Evolutionary conservation across 2,888 invertebrate genomes (phyloP).

Genomic region (Apomyelois bistriatella): DNA sequence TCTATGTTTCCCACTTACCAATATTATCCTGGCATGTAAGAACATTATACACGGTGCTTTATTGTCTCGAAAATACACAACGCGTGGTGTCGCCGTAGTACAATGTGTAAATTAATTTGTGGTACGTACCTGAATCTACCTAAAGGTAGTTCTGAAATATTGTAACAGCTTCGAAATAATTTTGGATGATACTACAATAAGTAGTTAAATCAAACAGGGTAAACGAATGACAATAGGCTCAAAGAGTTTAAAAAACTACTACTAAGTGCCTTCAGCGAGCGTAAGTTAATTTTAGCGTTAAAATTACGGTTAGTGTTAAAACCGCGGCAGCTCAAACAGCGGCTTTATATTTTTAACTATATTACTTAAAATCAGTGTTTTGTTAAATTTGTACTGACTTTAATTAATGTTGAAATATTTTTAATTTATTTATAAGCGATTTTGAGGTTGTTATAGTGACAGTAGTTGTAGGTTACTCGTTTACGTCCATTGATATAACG

Average conservation of each 20-base stretch:
- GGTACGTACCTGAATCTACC: slow-evolving; percentile 2
- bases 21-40: slow-evolving; percentile 50
- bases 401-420: slow-evolving; percentile 60
- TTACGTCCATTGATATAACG: slow-evolving; percentile 5
- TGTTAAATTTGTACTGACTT: slow-evolving; percentile 57
- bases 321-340: slow-evolving; percentile 27
- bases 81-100: slow-evolving; percentile 4
- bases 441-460: slow-evolving; percentile 46
- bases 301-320: slow-evolving; percentile 25
- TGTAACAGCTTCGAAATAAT: not conserved
- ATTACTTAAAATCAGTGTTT: slow-evolving; percentile 25
- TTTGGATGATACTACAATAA: not conserved
- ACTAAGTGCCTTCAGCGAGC: slow-evolving; percentile 46
- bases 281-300: slow-evolving; percentile 27
- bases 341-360: slow-evolving; percentile 35
- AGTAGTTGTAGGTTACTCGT: slow-evolving; percentile 14
- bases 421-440: slow-evolving; percentile 36
- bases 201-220: slow-evolving; percentile 51
- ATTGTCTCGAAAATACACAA: slow-evolving; percentile 4
- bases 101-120: slow-evolving; percentile 2
- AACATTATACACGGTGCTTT: not conserved
- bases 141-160: not conserved
- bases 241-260: slow-evolving; percentile 31
- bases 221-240: slow-evolving; percentile 59
- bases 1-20: slow-evolving; percentile 67